A percentile compares a stretch with the other conserved stretches of the same genome.
Evolutionary conservation across 2,888 invertebrate genomes (phyloP).

Genomic region (Temnothorax ravouxi): DNA sequence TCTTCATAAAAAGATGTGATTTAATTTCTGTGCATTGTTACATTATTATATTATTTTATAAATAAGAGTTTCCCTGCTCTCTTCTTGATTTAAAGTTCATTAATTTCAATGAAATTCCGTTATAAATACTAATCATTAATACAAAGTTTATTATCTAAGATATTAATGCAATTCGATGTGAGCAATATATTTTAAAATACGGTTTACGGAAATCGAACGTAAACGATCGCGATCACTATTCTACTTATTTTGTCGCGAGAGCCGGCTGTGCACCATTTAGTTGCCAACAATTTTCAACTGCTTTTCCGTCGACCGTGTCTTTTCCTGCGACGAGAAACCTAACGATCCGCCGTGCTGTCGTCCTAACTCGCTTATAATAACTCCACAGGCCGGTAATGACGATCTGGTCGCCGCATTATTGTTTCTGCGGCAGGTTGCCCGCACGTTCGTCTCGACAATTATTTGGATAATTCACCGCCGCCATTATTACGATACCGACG

Average conservation of each 20-base stretch:
- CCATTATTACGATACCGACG: conserved; percentile 59
- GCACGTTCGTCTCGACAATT: conserved; percentile 77
- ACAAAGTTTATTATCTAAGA: not conserved
- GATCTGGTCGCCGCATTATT: conserved; percentile 80
- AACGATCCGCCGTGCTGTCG: conserved; percentile 68
- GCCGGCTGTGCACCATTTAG: not conserved
- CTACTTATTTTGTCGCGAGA: conserved; percentile 33
- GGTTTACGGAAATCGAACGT: conserved; percentile 8
- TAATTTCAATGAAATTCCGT: not conserved
- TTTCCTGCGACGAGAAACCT: conserved; percentile 61
- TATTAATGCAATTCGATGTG: not conserved
- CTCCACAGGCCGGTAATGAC: conserved; percentile 78
- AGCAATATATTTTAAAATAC: conserved; percentile 4
- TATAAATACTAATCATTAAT: not conserved
- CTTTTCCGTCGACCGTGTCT: conserved; percentile 64
- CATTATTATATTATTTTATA: not conserved
- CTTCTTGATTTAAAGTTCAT: not conserved
- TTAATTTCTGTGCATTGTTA: not conserved
- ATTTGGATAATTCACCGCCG: conserved; percentile 78
- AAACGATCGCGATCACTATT: conserved; percentile 40
- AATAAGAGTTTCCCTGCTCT: not conserved
- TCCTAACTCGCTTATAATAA: conserved; percentile 83
- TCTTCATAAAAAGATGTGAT: not conserved
- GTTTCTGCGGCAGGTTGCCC: conserved; percentile 79
- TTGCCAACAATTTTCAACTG: conserved; percentile 66